Evolutionary conservation across 2,888 invertebrate genomes (phyloP), one percentile per base, ranked within the genome.

Genomic region (Acrobasis suavella): DNA sequence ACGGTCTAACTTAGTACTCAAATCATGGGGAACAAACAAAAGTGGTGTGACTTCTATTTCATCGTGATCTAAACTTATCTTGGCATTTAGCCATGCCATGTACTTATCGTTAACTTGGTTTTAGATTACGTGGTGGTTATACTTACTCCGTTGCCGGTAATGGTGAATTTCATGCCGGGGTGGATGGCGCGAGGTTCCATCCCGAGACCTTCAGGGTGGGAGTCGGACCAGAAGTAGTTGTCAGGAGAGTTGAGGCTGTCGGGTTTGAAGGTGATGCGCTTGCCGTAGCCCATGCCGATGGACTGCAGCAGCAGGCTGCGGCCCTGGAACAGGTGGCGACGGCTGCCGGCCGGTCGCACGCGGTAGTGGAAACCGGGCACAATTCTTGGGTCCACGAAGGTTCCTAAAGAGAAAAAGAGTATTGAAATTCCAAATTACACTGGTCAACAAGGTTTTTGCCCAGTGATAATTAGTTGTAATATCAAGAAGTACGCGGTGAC

Each of bases 191-290:
- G 92, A 2, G 95, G 92, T 79, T 95, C 95, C 78, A 95, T 90
- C 59, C 95, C 96, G 65, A 95, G 87, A 49, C 96, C 96, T 74
- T 95, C 95, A 6, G 95, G 94, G 71, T 95, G 94, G 50, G 95
- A 96, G 83, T 96, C 96, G 32, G 96, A 96, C 96, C 96, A 96
- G 85, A 96, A 95, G 80, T 94, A 95, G 82, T 95, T 95, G 69
- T 95, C 92, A 3, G 94, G 94, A 15, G 87, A 83, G 62, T 94
- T 89, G 17, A 93, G 82, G 2, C 93, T 93, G 68, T 95, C 94
- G 0, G 96, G 94, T 72, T 94, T 93, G 85, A 96, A 96, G 1
- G 95, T 95, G 64, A 96, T 90, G 58, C 96, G 93, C 78, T 96
- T 96, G 38, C 96, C 96, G 75, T 96, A 96, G 16, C 96, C 96